Conservation (phyloP, 1,140 invertebrate species). For the Aphidius gifuensis region DNA sequence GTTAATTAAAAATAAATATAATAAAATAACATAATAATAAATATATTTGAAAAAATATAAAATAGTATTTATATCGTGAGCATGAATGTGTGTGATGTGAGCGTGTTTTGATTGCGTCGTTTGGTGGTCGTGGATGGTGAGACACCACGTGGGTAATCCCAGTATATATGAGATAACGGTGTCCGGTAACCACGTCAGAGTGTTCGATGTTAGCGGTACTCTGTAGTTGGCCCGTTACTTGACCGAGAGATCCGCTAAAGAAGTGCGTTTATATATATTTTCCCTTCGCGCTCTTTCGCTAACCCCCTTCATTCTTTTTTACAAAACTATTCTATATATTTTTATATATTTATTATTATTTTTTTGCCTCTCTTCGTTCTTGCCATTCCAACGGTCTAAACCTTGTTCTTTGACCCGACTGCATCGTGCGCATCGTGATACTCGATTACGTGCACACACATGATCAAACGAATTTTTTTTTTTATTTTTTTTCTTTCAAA, state of each 20-base stretch:
- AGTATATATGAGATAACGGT: slow-evolving; percentile 44
- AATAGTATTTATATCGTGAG: too few species aligned
- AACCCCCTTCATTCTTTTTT: slow-evolving; percentile 15
- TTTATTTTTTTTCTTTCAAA: background rate
- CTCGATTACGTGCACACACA: too few species aligned
- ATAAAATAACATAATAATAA: too few species aligned
- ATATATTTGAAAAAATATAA: background rate
- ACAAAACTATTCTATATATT: slow-evolving; percentile 6
- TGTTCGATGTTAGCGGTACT: slow-evolving; percentile 48
- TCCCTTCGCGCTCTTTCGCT: slow-evolving; percentile 15
- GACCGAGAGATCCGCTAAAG: slow-evolving; percentile 56
- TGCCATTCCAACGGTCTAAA: too few species aligned
- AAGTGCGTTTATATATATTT: slow-evolving; percentile 32
- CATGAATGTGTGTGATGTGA: background rate
- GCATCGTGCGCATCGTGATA: too few species aligned
- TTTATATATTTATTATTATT: too few species aligned
- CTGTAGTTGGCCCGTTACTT: slow-evolving; percentile 50
- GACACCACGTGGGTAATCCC: slow-evolving; percentile 46
- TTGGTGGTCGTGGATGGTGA: slow-evolving; percentile 30
- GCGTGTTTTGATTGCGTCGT: slow-evolving; percentile 23
- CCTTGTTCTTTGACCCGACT: too few species aligned
- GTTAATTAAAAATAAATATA: too few species aligned
- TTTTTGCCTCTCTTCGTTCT: background rate
- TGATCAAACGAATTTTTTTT: background rate
- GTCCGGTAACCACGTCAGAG: slow-evolving; percentile 51